Evolutionary conservation across 1,140 invertebrate genomes (phyloP).

Genomic region (Ceratitis capitata): DNA sequence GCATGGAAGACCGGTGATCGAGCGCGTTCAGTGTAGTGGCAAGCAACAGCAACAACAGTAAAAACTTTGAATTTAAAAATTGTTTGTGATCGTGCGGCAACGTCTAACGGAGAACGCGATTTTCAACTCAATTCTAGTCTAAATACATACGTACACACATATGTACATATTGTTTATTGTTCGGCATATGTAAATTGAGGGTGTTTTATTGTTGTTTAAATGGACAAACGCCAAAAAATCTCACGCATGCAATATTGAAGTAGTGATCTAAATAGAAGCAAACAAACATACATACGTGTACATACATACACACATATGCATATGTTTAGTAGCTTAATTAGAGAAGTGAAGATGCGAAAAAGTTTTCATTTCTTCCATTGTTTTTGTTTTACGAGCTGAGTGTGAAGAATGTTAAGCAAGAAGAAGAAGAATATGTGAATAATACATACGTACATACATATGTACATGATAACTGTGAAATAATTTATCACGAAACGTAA

Average conservation of each 20-base stretch:
- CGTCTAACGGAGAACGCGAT: neutral
- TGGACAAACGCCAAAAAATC: neutral
- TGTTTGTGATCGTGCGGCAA: neutral
- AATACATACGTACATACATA: neutral
- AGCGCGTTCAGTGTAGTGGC: neutral
- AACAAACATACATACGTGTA: neutral
- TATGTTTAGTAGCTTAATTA: neutral
- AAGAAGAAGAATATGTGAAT: neutral
- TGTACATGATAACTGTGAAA: neutral
- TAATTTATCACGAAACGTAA: neutral
- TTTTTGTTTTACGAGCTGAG: neutral
- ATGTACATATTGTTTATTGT: too few species aligned
- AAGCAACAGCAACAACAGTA: too few species aligned
- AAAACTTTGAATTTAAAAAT: neutral
- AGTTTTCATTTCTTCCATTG: neutral
- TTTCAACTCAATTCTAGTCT: too few species aligned
- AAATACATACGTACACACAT: too few species aligned
- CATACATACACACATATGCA: too few species aligned
- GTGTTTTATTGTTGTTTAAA: neutral
- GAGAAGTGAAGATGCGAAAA: neutral
- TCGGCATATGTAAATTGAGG: too few species aligned
- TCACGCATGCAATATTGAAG: neutral
- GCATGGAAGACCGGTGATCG: slow-evolving; percentile 9
- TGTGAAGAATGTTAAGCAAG: neutral
- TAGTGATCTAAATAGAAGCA: neutral